These are phyloP conservation scores for Nannobrachium achirus DNA, from an alignment of 2,113 vertebrate genomes.

Conservation along the genomic window DNA sequence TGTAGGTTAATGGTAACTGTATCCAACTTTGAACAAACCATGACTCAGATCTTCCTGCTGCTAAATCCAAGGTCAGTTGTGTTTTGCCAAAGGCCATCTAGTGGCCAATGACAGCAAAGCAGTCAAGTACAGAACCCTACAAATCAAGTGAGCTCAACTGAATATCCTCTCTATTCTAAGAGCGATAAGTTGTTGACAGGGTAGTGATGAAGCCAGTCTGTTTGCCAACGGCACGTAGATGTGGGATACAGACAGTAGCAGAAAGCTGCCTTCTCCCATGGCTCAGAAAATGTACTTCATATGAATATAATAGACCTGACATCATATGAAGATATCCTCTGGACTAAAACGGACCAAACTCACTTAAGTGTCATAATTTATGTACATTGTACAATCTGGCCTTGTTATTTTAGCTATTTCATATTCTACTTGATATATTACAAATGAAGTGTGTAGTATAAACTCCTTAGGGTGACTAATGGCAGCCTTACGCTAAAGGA, in stretches of 20 bases:
- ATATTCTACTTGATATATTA: too few relatives aligned
- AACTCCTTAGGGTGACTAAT: too few relatives aligned
- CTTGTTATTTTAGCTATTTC: too few relatives aligned
- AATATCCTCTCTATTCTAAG: background rate
- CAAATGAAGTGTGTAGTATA: too few relatives aligned
- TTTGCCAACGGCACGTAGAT: background rate
- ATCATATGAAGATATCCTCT: background rate
- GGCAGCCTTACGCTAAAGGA: too few relatives aligned
- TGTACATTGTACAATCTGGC: too few relatives aligned
- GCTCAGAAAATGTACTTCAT: background rate
- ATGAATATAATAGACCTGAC: background rate
- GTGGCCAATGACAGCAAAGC: background rate
- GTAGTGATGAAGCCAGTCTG: background rate
- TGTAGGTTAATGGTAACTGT: conserved; percentile 2
- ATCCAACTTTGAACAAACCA: conserved; percentile 20
- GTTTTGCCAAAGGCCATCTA: conserved; percentile 7
- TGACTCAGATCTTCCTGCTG: conserved; percentile 37
- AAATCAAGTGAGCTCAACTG: conserved; percentile 9
- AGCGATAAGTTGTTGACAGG: conserved; percentile 23
- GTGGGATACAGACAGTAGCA: background rate
- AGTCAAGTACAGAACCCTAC: too few relatives aligned
- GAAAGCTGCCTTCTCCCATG: background rate
- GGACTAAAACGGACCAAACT: background rate
- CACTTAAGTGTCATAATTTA: too few relatives aligned
- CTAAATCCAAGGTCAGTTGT: conserved; percentile 29